Evolutionary conservation across 2,113 vertebrate species (phyloP), one percentile per base, ranked within the genome.

Genomic region (Melanotaenia duboulayi): DNA sequence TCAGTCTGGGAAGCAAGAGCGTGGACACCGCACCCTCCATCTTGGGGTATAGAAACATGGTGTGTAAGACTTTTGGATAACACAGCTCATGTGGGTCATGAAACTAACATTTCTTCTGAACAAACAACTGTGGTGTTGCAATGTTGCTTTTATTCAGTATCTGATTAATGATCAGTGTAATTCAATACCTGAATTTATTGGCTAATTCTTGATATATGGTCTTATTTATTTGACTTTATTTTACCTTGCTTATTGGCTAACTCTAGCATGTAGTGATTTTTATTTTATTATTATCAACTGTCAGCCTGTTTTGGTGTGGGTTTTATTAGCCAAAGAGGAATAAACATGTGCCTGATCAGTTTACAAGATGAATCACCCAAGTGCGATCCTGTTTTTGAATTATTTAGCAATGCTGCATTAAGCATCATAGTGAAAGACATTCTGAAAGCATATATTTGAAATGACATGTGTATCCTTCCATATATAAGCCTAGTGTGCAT

Each of bases 331-430:
- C 4, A 35, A 35, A 35, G 32, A 35, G 1, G 32, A 35, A 35
- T 35, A 9, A 35, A 28, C 28, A 48, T 65, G 46, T 28, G 40
- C 49, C 60, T 11, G 40, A 49, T 69, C 57, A 40, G 57, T 17
- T 71, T 50, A 56, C 50, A 73, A 68, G 58, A 63, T 35, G 50
- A 51, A 59, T 63, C 62, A 46, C n/a, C 28, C 51, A 59, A 61
- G 55, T 65, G 71, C 74, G 62, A 62, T 75, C 20, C 23, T 22
- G 14, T 65, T n/a, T 72, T 60, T 69, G 73, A 87, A 87, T 81
- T 81, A 81, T 83, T 83, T 64, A 81, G 51, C 51, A 63, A 57
- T 68, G 48, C 50, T 62, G 66, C 74, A 54, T 69, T 49, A 28
- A 54, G 58, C 42, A 49, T 69, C 22, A 50, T 22, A 22, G 49